These are phyloP conservation scores for Xenopus tropicalis DNA, from an alignment of 2,113 vertebrate species.

Conservation along the genomic window DNA sequence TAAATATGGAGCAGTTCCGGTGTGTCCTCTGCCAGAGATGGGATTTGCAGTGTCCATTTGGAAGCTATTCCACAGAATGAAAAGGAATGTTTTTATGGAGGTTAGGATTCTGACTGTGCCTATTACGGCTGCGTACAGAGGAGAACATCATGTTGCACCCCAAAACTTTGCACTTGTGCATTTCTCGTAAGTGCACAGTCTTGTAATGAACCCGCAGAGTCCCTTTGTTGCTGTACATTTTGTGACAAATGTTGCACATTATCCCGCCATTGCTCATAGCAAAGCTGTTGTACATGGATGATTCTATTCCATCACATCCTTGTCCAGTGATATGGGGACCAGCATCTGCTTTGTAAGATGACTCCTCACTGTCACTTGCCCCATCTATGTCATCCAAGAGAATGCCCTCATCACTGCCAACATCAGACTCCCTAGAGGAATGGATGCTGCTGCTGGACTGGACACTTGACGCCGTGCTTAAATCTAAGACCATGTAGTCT, in stretches of 20 bases:
- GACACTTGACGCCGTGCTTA: constrained; percentile 94
- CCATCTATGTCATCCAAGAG: constrained; percentile 92
- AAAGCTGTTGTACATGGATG: constrained; percentile 78
- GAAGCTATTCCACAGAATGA: constrained; percentile 76
- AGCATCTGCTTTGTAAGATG: constrained; percentile 67
- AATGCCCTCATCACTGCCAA: constrained; percentile 95
- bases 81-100: constrained; percentile 98
- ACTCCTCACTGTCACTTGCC: constrained; percentile 87
- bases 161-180: constrained; percentile 98
- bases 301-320: constrained; percentile 65
- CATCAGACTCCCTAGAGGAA: constrained; percentile 93
- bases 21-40: constrained; percentile 65
- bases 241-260: constrained; percentile 98
- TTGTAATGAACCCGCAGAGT: constrained; percentile 98
- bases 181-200: constrained; percentile 96
- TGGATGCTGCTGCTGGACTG: constrained; percentile 95
- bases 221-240: constrained; percentile 99
- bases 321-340: constrained; percentile 63
- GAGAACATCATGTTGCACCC: constrained; percentile 99
- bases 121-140: constrained; percentile 95
- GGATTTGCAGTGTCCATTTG: constrained; percentile 60
- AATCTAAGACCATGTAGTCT: constrained; percentile 94
- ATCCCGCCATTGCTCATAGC: constrained; percentile 81
- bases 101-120: constrained; percentile 98
- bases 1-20: constrained; percentile 62